phyloP scores from a whole-genome alignment of 2,888 invertebrate genomes.

The Gasteruption jaculator region DNA sequence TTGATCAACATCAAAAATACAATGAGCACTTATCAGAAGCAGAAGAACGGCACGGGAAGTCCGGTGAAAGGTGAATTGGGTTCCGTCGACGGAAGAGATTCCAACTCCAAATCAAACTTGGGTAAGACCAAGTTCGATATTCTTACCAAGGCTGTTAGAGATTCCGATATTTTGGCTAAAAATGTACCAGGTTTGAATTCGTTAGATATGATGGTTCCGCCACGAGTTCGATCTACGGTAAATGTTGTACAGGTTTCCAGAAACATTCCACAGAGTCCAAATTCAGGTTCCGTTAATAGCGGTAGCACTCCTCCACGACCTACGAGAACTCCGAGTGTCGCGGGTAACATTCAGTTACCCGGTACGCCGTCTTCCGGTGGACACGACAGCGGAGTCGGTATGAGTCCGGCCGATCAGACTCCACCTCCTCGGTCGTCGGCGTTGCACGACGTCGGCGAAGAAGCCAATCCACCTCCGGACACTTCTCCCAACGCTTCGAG shows the following conservation, averaged over 20 bases:
- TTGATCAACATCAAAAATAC: slow-evolving; percentile 42
- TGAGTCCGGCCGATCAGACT: slow-evolving; percentile 49
- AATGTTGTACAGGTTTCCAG: slow-evolving; percentile 60
- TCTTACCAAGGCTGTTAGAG: slow-evolving; percentile 39
- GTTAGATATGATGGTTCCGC: slow-evolving; percentile 60
- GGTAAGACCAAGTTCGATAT: slow-evolving; percentile 39
- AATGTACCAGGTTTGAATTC: slow-evolving; percentile 59
- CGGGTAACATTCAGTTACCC: slow-evolving; percentile 41
- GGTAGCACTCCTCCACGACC: slow-evolving; percentile 43
- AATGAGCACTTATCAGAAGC: slow-evolving; percentile 40
- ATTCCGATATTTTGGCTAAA: slow-evolving; percentile 50
- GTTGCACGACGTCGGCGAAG: slow-evolving; percentile 45
- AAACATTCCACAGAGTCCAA: slow-evolving; percentile 46
- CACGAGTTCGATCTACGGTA: slow-evolving; percentile 51
- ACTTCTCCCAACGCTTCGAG: slow-evolving; percentile 37
- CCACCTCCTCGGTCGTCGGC: slow-evolving; percentile 43
- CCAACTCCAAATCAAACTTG: slow-evolving; percentile 27
- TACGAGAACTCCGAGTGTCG: slow-evolving; percentile 40
- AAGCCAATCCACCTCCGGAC: slow-evolving; percentile 44
- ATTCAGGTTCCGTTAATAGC: slow-evolving; percentile 40
- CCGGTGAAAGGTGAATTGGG: slow-evolving; percentile 20
- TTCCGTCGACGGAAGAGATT: slow-evolving; percentile 22
- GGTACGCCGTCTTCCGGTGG: slow-evolving; percentile 48
- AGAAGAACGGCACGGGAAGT: slow-evolving; percentile 26
- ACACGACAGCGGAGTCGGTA: slow-evolving; percentile 48